Evolutionary conservation across 1,140 invertebrate species (phyloP), one percentile per base, ranked within the genome.

Genomic region (Pseudomyrmex pallidus): DNA sequence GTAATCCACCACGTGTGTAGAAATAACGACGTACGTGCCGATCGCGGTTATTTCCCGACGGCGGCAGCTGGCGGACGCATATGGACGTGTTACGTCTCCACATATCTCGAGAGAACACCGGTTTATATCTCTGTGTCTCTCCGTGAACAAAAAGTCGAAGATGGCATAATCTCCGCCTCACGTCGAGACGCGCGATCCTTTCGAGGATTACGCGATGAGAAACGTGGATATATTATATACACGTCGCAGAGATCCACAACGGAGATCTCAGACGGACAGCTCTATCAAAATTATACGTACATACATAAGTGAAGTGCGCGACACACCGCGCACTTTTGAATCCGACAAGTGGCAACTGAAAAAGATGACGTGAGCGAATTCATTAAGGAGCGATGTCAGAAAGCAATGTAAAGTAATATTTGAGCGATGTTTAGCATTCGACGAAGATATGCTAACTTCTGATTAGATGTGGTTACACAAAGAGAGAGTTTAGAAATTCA

Each of bases 21-120:
- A 80, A 80, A 61, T 80, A 70, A 80, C 76, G 66, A 61, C 76
- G 66, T 80, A 80, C 66, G 76, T 72, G 76, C 76, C 76, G 66
- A 80, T 72, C 66, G 54, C n/a, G 44, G 15, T 54, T 35, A 72
- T 72, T 72, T 35, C 54, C 72, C 15, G 44, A 12, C 66, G 76
- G 66, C 66, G 76, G 66, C 76, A 72, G 66, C 76, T 72, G 76
- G 54, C 54, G 66, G n/a, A 70, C 66, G 66, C 66, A 13, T 25
- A 66, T 46, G 25, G 72, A 74, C 72, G 50, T 25, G 25, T 52
- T 46, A 44, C 62, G 66, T 73, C 25, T 73, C 13, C 35, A 13
- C 13, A 8, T 59, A 50, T 59, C 66, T 61, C 48, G 25, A 74
- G 52, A 46, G 4, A 44, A 15, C 64, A 48, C 44, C 52, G 66